Percentiles rank a stretch among this genome's conserved stretches.
phyloP scores from a whole-genome alignment of 2,888 invertebrate genomes.

The Drosophila infuscata region DNA sequence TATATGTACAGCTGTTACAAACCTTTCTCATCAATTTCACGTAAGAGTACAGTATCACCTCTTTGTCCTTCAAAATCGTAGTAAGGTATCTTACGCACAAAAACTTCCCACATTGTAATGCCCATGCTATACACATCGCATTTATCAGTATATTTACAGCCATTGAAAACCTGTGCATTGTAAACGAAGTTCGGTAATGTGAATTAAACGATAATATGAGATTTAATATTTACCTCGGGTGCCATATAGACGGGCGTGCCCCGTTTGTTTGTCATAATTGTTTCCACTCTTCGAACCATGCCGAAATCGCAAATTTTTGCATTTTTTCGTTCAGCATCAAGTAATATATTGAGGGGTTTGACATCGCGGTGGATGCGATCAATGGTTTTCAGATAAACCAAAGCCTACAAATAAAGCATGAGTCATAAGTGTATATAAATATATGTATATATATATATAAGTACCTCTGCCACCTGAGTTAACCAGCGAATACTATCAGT shows the following conservation, averaged over 20 bases:
- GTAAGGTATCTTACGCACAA: neutral
- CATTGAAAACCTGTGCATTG: neutral
- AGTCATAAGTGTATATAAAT: neutral
- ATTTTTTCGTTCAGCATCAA: neutral
- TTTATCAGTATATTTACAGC: neutral
- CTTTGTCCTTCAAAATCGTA: neutral
- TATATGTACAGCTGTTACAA: no score
- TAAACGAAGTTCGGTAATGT: neutral
- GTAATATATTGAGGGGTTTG: neutral
- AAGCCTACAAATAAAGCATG: neutral
- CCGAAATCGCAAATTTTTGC: neutral
- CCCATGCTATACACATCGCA: conserved; percentile 1
- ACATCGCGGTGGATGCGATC: neutral
- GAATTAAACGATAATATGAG: neutral
- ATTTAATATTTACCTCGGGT: neutral
- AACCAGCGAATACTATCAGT: neutral
- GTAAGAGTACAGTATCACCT: no score
- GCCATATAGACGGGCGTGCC: neutral
- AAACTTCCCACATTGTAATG: neutral
- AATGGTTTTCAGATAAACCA: neutral
- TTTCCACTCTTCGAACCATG: neutral
- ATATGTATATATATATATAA: neutral
- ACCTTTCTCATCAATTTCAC: no score
- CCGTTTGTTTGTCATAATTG: neutral
- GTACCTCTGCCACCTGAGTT: neutral